Percentiles rank a stretch among this genome's conserved stretches.
These are phyloP conservation scores for Plectus sambesii DNA, from an alignment of 1,140 invertebrate species.

Conservation along the genomic window DNA sequence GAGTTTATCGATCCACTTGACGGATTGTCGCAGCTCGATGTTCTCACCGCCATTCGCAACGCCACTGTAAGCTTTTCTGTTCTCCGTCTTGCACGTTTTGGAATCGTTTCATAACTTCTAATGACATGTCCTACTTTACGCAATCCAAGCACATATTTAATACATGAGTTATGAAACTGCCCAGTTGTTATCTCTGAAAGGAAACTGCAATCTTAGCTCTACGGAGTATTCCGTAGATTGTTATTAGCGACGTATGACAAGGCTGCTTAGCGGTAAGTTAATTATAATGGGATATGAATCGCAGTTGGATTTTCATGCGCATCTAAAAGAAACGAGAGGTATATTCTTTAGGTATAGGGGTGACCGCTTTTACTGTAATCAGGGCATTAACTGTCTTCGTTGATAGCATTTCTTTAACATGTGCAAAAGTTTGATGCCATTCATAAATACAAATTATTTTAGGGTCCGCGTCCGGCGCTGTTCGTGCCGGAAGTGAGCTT, in stretches of 20 bases:
- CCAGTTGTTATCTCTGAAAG: no score
- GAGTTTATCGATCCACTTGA: conserved; percentile 84
- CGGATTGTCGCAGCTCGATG: conserved; percentile 81
- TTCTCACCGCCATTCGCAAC: conserved; percentile 92
- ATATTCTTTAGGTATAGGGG: no score
- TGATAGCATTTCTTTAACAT: conserved; percentile 2
- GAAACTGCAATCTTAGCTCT: no score
- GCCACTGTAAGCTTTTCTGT: conserved; percentile 59
- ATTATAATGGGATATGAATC: no score
- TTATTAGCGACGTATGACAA: no score
- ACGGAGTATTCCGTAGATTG: no score
- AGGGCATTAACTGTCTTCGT: neutral
- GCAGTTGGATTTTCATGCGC: no score
- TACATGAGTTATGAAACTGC: no score
- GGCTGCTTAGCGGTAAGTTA: no score
- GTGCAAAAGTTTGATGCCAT: neutral
- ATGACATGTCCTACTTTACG: conserved; percentile 8
- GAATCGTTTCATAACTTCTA: conserved; percentile 7
- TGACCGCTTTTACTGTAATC: no score
- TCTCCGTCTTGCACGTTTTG: conserved; percentile 5
- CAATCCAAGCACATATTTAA: no score
- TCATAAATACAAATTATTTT: conserved; percentile 15
- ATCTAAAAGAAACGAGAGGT: no score
- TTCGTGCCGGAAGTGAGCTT: conserved; percentile 86
- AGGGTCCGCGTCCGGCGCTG: conserved; percentile 80